Evolutionary conservation across 2,888 invertebrate species (phyloP).

Genomic region (Himalopsyche anomala): DNA sequence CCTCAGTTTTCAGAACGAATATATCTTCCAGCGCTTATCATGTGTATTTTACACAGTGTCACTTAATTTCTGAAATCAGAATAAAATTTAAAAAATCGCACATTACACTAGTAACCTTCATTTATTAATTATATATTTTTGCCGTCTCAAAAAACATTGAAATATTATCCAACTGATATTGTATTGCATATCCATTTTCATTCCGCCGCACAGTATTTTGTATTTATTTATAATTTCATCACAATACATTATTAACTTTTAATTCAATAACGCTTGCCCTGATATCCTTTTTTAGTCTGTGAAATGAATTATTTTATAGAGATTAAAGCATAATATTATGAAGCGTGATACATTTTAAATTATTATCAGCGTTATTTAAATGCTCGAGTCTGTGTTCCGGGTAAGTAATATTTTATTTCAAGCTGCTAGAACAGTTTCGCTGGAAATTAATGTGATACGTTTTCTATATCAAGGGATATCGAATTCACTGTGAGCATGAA

Average conservation of each 20-base stretch:
- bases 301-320: neutral
- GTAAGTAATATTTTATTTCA: constrained; percentile 13
- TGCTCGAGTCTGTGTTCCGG: neutral
- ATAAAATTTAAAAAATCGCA: no score
- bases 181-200: neutral
- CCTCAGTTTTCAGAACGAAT: no score
- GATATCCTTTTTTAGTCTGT: neutral
- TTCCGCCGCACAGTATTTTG: neutral
- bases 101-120: no score
- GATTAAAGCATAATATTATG: neutral
- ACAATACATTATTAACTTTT: neutral
- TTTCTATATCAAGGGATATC: neutral
- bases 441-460: neutral
- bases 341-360: neutral
- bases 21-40: no score
- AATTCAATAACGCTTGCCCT: neutral
- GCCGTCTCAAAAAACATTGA: no score
- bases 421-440: neutral
- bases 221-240: neutral
- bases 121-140: no score
- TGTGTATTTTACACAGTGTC: no score
- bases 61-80: no score
- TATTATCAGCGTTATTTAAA: neutral
- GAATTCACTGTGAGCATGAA: neutral
- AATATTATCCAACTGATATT: neutral